Percentiles rank a stretch among this genome's conserved stretches.
Evolutionary conservation across 2,888 invertebrate species (phyloP).

Genomic region (Tinea pellionella): DNA sequence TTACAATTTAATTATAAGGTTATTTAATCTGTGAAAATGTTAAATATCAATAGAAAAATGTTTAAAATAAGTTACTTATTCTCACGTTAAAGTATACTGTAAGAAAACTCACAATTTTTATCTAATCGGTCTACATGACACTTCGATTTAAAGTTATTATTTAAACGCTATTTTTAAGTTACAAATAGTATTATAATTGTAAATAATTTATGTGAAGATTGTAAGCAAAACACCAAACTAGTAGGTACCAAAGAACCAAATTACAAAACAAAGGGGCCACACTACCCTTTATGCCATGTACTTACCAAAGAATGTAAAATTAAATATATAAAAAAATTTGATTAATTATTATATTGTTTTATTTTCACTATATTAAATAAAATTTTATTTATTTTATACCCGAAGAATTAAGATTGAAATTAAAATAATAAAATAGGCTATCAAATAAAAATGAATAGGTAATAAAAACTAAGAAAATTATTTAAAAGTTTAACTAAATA

Average conservation of each 20-base stretch:
- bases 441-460: no score
- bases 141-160: background rate
- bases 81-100: no score
- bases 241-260: constrained; percentile 46
- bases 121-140: no score
- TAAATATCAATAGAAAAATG: no score
- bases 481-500: no score
- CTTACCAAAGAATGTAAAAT: constrained; percentile 61
- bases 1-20: no score
- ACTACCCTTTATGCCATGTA: constrained; percentile 49
- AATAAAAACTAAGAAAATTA: no score
- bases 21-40: no score
- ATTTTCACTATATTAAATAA: background rate
- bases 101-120: no score
- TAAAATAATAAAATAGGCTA: no score
- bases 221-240: constrained; percentile 15
- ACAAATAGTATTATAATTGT: background rate
- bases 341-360: background rate
- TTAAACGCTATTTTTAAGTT: background rate
- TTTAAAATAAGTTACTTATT: no score
- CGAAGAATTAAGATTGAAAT: no score
- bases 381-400: background rate
- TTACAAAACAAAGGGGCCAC: constrained; percentile 34
- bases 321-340: constrained; percentile 26
- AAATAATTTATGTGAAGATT: background rate